Base-by-base conservation (phyloP, 2,797 vertebrate species). In the Manis javanica region DNA sequence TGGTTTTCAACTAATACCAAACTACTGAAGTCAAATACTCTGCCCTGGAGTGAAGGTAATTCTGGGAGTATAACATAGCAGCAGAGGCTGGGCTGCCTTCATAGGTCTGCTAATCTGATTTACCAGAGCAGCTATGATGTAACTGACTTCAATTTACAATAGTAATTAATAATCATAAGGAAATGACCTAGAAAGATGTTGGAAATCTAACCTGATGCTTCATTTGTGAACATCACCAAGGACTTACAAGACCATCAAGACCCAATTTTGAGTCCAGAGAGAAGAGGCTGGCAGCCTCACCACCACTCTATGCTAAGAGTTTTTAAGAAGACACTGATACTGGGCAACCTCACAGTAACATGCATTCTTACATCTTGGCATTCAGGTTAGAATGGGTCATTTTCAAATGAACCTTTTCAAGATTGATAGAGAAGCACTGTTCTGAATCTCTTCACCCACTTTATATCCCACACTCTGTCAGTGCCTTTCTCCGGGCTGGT, bases 81-180 rank as follows among this genome's bases (percentile, higher is more conserved):
- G 97, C 96, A 93, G 81, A 96, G 29, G 2, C 63, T 95, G 90
- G 49, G 63, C 63, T 96, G 96, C 95, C 96, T 96, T 71, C 91
- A 68, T 24, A 55, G 95, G 95, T 79, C 97, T 97, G 96, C 98
- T 97, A 96, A 42, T 59, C 96, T 97, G 97, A 98, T 97, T 98
- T 97, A 97, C 74, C 96, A 51, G 90, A 97, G 92, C 97, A 97
- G 74, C 92, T 98, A 84, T 97, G 96, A 97, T 85, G 81, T 69
- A 92, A 95, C 92, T 92, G 90, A 98, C 96, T 97, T 98, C 97
- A 96, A 8, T 91, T 91, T 94, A 90, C 92, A 97, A 61, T 24
- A 83, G 46, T 74, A 64, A 53, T 55, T 42, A 29, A 53, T 51
- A 96, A 49, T 49, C 89, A 83, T 39, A 79, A 85, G 4, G 31